A percentile compares a stretch with the other conserved stretches of the same genome.
Evolutionary conservation across 2,888 invertebrate species (phyloP).

Genomic region (Saturnia japonica): DNA sequence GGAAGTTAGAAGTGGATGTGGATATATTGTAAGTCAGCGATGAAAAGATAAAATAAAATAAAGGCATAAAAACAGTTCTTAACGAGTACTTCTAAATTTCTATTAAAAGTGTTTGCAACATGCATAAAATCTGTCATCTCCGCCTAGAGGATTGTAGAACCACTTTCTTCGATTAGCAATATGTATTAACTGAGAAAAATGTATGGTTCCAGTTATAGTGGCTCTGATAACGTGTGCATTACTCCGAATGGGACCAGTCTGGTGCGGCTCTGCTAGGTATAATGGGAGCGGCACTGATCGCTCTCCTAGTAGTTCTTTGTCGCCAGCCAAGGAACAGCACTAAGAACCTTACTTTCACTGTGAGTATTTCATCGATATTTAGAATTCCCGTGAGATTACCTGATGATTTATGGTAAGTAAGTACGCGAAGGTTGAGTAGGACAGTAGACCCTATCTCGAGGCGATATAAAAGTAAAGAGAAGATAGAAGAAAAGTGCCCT

Average conservation of each 20-base stretch:
- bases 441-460: background rate
- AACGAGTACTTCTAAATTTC: background rate
- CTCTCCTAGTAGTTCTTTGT: constrained; percentile 83
- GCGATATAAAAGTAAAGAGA: background rate
- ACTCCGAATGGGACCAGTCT: constrained; percentile 61
- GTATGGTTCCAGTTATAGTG: constrained; percentile 73
- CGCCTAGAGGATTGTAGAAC: background rate
- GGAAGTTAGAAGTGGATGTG: too few species aligned
- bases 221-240: constrained; percentile 78
- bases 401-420: background rate
- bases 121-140: background rate
- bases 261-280: constrained; percentile 64
- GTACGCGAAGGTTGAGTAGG: background rate
- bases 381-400: background rate
- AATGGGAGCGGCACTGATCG: constrained; percentile 76
- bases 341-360: constrained; percentile 83
- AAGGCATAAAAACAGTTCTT: background rate
- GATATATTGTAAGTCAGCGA: background rate
- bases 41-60: background rate
- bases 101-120: too few species aligned
- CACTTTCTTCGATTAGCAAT: background rate
- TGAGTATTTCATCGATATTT: background rate
- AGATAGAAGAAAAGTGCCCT: background rate
- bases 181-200: background rate
- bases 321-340: constrained; percentile 85